Percentiles rank a stretch among this genome's conserved stretches.
Conservation (phyloP, 2,888 invertebrate species). For the Trichacis sp. region DNA sequence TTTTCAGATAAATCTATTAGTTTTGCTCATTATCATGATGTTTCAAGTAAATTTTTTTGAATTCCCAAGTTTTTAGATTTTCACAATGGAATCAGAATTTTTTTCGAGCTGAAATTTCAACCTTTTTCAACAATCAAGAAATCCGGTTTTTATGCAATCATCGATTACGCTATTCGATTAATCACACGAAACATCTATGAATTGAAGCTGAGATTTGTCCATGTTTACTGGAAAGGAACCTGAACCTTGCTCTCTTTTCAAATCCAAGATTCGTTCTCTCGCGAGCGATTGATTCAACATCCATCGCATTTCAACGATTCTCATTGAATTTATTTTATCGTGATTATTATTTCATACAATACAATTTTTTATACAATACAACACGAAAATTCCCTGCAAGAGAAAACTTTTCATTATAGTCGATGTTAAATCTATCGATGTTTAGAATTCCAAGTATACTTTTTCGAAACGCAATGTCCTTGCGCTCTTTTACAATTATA, state of each 20-base stretch:
- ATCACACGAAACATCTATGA: neutral
- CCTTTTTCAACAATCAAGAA: no score
- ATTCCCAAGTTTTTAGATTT: no score
- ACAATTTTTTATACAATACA: no score
- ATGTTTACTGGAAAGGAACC: neutral
- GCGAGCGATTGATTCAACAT: neutral
- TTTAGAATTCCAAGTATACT: neutral
- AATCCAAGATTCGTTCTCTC: neutral
- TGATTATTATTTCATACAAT: neutral
- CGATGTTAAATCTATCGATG: constrained; percentile 1
- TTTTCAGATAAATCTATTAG: no score
- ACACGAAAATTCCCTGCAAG: neutral
- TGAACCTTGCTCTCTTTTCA: neutral
- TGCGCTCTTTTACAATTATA: neutral
- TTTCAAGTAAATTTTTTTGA: no score
- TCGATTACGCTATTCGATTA: no score
- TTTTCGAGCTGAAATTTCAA: no score
- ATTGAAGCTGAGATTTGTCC: neutral
- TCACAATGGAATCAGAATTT: no score
- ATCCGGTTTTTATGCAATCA: no score
- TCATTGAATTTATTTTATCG: neutral
- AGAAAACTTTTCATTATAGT: neutral
- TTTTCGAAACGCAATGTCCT: neutral
- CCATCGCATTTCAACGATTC: neutral
- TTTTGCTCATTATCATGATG: no score